phyloP scores from a whole-genome alignment of 2,888 invertebrate genomes.

The Monoplex corrugatus region DNA sequence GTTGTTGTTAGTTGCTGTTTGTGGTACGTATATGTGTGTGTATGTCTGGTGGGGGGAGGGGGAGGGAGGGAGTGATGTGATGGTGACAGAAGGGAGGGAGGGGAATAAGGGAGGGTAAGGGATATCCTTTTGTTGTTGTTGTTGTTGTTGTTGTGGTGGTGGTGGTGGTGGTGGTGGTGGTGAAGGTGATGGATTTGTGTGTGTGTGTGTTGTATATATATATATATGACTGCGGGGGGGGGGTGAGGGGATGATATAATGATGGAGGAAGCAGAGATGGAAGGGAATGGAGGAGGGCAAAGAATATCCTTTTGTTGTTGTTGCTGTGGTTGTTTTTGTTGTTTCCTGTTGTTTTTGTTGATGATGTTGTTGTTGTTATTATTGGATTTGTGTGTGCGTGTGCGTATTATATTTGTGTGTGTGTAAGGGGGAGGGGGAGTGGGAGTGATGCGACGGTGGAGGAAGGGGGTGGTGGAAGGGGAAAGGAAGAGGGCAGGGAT shows the following conservation, averaged over 20 bases:
- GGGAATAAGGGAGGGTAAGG: background rate
- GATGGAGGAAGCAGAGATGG: background rate
- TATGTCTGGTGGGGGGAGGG: background rate
- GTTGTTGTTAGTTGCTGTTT: background rate
- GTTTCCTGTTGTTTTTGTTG: no score
- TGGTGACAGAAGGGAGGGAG: background rate
- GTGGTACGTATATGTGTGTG: background rate
- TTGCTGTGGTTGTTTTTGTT: no score
- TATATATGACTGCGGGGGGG: background rate
- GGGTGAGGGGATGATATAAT: no score
- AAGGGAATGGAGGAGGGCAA: no score
- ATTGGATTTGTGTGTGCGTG: no score
- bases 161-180: background rate
- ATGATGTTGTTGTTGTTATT: no score
- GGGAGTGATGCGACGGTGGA: background rate
- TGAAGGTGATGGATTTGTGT: background rate
- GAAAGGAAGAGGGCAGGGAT: background rate
- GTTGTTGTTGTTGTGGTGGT: background rate
- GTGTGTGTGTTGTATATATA: background rate
- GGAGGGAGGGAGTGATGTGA: background rate
- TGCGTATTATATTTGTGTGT: no score
- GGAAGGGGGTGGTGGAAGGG: background rate
- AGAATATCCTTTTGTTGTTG: no score
- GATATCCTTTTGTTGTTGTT: background rate
- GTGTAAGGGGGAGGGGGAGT: background rate